A percentile compares a stretch with the other conserved stretches of the same genome.
These are phyloP conservation scores for Sitodiplosis mosellana DNA, from an alignment of 1,140 invertebrate genomes.

Conservation along the genomic window DNA sequence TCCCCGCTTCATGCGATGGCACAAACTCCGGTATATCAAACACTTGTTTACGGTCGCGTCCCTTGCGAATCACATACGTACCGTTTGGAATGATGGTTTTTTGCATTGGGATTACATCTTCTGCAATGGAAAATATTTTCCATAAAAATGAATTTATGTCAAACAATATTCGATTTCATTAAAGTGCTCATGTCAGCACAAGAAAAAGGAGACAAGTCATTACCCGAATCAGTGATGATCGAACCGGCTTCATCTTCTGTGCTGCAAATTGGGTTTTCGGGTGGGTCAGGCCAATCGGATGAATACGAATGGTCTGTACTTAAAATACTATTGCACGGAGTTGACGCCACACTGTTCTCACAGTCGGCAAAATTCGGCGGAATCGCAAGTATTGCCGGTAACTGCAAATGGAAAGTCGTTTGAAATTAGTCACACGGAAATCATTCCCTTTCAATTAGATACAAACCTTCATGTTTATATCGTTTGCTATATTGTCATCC, in stretches of 20 bases:
- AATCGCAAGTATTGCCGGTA: no score
- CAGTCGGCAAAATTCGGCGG: constrained; percentile 27
- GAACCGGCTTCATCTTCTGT: constrained; percentile 44
- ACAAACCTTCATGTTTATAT: no score
- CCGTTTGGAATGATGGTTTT: constrained; percentile 33
- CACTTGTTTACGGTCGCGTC: constrained; percentile 33
- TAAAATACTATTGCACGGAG: constrained; percentile 23
- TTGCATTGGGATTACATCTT: constrained; percentile 26
- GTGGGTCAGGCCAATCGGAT: constrained; percentile 43
- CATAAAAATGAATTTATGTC: no score
- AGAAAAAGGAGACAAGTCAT: constrained; percentile 6
- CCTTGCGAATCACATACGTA: constrained; percentile 54
- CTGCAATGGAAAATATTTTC: constrained; percentile 28
- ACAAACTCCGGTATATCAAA: constrained; percentile 15
- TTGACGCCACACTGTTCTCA: constrained; percentile 38
- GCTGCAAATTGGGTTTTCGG: constrained; percentile 39
- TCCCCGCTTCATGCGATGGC: constrained; percentile 7
- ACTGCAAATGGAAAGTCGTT: no score
- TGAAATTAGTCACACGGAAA: no score
- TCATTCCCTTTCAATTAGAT: no score
- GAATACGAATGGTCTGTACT: constrained; percentile 17
- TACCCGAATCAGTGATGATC: constrained; percentile 43
- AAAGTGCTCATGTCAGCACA: background rate
- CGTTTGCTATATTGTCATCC: no score
- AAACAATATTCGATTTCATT: no score